Evolutionary conservation across 2,113 vertebrate genomes (phyloP).

Genomic region (Stigmatopora nigra): DNA sequence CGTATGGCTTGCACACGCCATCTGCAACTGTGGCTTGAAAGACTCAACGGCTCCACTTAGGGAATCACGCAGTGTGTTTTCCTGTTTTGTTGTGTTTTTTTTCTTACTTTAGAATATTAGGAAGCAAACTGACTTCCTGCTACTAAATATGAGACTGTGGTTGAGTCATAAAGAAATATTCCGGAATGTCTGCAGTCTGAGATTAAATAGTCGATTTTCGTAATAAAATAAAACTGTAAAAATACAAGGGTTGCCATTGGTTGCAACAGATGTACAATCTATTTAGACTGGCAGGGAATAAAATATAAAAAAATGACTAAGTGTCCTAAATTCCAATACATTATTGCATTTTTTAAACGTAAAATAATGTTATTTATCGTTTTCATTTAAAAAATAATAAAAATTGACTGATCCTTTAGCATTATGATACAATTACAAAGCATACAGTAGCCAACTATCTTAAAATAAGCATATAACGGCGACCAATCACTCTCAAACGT

Average conservation of each 20-base stretch:
- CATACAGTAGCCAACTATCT: neutral
- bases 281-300: no score
- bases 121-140: neutral
- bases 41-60: neutral
- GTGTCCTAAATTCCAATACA: no score
- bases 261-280: no score
- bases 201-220: neutral
- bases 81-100: neutral
- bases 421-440: no score
- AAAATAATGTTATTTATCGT: no score
- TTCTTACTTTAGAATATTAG: neutral
- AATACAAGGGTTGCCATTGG: no score
- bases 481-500: neutral
- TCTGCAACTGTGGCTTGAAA: conserved; percentile 2
- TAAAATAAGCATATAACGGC: neutral
- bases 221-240: no score
- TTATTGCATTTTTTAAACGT: no score
- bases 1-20: neutral
- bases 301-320: no score
- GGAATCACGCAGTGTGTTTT: neutral
- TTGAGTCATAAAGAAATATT: neutral
- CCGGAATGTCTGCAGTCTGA: neutral
- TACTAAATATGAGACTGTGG: neutral
- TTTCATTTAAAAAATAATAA: no score
- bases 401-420: no score